Conservation (phyloP, 2,888 invertebrate species). For the Platypus cylindrus region DNA sequence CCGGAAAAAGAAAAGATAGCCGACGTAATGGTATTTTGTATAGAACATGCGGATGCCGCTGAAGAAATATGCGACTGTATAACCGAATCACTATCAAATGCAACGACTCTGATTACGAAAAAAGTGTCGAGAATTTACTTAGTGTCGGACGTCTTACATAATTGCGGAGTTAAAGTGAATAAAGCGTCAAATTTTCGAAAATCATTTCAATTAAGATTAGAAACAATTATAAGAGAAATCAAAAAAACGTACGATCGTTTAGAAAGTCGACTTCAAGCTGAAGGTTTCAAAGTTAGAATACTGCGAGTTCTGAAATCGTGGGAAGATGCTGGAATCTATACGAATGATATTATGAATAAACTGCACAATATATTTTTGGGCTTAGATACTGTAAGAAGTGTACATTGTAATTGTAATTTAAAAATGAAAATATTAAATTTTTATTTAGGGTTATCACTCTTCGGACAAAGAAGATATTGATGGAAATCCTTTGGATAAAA, state of each 20-base stretch:
- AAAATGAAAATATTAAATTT: not conserved
- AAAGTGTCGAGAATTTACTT: constrained; percentile 90
- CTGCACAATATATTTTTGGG: constrained; percentile 88
- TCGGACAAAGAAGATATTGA: constrained; percentile 42
- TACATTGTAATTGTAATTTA: not conserved
- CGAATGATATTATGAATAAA: constrained; percentile 77
- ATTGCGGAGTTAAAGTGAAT: constrained; percentile 90
- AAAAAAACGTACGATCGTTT: constrained; percentile 60
- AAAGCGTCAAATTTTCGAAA: constrained; percentile 89
- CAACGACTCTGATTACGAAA: constrained; percentile 65
- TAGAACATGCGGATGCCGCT: constrained; percentile 96
- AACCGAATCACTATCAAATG: constrained; percentile 69
- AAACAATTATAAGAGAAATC: constrained; percentile 64
- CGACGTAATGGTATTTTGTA: constrained; percentile 97
- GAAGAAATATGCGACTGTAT: constrained; percentile 92
- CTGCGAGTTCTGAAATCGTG: constrained; percentile 86
- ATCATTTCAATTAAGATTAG: constrained; percentile 71
- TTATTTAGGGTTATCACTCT: constrained; percentile 13
- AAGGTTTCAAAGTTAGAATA: constrained; percentile 86
- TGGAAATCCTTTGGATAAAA: constrained; percentile 48
- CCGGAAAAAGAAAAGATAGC: constrained; percentile 73
- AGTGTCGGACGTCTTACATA: constrained; percentile 92
- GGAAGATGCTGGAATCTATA: constrained; percentile 93
- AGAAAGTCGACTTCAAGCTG: constrained; percentile 82
- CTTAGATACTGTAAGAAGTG: constrained; percentile 34